Evolutionary conservation across 64 coral and sea anemone genomes (phyloP).

Genomic region (Porites australiensis): DNA sequence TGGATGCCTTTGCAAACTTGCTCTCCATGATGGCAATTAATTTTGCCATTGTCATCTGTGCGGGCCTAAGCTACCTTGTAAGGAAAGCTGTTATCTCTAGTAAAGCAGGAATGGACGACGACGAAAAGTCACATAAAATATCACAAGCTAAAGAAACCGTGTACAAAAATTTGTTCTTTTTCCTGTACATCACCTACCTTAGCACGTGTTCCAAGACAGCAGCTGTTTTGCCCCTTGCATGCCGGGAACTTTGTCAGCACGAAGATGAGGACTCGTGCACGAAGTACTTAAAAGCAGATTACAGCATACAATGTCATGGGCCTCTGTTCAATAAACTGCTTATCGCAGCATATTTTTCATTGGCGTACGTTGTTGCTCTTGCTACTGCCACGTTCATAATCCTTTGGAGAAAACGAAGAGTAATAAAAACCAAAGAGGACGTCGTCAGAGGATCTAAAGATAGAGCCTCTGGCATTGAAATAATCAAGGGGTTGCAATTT

Average conservation of each 20-base stretch:
- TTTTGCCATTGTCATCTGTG: neutral
- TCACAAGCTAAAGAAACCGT: conserved; percentile 10
- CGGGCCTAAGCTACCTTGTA: neutral
- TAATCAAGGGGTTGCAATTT: neutral
- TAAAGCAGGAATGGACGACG: neutral
- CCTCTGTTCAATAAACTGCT: conserved; percentile 1
- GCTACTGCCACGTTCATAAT: neutral
- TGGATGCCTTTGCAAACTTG: conserved; percentile 35
- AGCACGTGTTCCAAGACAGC: conserved; percentile 23
- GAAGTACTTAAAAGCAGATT: neutral
- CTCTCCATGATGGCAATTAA: conserved; percentile 22
- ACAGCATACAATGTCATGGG: no score
- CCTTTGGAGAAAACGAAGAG: neutral
- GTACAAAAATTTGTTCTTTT: conserved; percentile 15
- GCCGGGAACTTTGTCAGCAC: conserved; percentile 39
- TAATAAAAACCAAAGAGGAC: neutral
- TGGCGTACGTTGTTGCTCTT: neutral
- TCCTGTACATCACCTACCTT: conserved; percentile 25
- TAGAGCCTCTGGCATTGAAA: neutral
- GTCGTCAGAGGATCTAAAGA: neutral
- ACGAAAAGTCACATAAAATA: neutral
- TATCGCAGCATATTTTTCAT: neutral
- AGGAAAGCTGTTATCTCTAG: neutral
- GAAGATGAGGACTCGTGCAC: neutral
- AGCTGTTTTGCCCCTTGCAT: conserved; percentile 34